Base-by-base conservation (phyloP, 2,113 vertebrate genomes). In the Zosterops borbonicus region DNA sequence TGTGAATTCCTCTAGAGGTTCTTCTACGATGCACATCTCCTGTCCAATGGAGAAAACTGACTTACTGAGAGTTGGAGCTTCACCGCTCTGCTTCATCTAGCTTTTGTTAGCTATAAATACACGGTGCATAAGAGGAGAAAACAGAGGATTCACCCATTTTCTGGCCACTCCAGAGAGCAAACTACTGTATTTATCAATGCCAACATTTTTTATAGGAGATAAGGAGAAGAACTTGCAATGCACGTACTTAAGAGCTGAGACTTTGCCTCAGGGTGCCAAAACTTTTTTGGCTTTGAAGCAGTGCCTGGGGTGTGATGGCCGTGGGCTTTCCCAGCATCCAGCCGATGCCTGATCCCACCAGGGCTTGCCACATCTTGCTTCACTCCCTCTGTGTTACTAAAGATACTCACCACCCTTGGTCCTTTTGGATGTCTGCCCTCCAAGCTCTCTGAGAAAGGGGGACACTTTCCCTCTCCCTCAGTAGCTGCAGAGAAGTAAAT, bases 1-100 rank as follows among this genome's bases (percentile, higher is more conserved):
- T 81, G 98, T 98, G 95, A 98, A 98, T 97, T 98, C 98, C 76
- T 98, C 98, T 89, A 98, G 96, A 95, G 97, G 97, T 92, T 98
- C 98, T 71, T 98, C 98, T 89, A 97, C 97, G 3, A 98, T 92
- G 95, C 98, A 98, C 97, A 98, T 98, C 97, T 98, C 98, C 98
- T 98, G 89, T 74, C 94, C 95, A 81, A 80, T 81, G 88, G 96
- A 95, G 83, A 95, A 88, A 90, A 89, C 20, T 5, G 9, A 33
- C 73, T 94, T 81, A 94, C 27, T 65, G 39, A 86, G 64, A 62
- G 71, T 20, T 87, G 58, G 28, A 31, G 35, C 59, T 81, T 94
- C 65, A 49, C 12, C 58, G 35, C 42, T 71, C 58, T 24, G 41
- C 74, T 92, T 74, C 75, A 76, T 74, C 47, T 71, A 93, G 35